Conservation (phyloP, 2,797 vertebrate species). For the Danio aesculapii region DNA sequence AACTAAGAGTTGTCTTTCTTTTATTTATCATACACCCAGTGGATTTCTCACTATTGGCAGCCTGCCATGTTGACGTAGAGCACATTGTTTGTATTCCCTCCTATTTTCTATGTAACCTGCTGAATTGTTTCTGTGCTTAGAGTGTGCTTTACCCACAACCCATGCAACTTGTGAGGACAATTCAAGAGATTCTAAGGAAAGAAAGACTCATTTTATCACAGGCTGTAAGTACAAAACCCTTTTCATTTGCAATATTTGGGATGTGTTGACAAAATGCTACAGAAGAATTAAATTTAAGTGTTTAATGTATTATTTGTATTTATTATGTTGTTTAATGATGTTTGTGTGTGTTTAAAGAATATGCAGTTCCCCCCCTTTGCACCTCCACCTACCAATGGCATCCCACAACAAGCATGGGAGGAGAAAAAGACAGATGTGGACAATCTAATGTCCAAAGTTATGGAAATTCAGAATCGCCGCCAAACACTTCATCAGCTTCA, state of each 20-base stretch:
- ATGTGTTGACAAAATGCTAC: not conserved
- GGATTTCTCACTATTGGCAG: not conserved
- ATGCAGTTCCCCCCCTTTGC: not conserved
- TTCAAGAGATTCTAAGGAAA: slow-evolving; percentile 84
- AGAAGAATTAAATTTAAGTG: not conserved
- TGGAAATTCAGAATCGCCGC: slow-evolving; percentile 73
- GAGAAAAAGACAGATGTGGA: slow-evolving; percentile 69
- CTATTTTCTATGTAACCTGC: slow-evolving; percentile 20
- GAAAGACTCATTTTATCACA: slow-evolving; percentile 83
- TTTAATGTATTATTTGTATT: not conserved
- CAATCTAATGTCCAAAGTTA: slow-evolving; percentile 71
- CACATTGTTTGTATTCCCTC: not conserved
- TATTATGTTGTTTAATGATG: not conserved
- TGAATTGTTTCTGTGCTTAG: slow-evolving; percentile 71
- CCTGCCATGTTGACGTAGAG: slow-evolving; percentile 1
- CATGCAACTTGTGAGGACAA: slow-evolving; percentile 80
- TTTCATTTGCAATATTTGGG: not conserved
- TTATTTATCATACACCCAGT: not conserved
- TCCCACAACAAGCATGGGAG: slow-evolving; percentile 20
- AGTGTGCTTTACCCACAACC: slow-evolving; percentile 78
- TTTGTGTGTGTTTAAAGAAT: not conserved
- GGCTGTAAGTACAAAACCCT: slow-evolving; percentile 70
- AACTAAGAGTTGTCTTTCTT: not conserved
- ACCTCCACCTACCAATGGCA: slow-evolving; percentile 23
- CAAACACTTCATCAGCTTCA: slow-evolving; percentile 75